Evolutionary conservation across 2,888 invertebrate species (phyloP).

Genomic region (Sphecodes monilicornis): DNA sequence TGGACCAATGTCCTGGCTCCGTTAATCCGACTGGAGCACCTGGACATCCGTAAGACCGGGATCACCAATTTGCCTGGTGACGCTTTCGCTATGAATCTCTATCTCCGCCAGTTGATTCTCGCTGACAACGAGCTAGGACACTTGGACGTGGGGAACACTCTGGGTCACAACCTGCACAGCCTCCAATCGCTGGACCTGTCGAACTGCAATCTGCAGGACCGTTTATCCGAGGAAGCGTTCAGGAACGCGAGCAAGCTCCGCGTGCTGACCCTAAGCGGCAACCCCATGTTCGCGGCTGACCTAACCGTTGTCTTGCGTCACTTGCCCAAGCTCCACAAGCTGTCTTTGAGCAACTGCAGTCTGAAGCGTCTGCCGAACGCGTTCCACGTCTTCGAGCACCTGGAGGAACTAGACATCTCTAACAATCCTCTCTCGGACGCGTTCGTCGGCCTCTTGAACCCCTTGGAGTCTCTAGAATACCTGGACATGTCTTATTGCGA

Average conservation of each 20-base stretch:
- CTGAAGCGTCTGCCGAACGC: constrained; percentile 88
- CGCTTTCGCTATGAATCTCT: constrained; percentile 88
- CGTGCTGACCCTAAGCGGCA: constrained; percentile 88
- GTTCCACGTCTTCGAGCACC: constrained; percentile 88
- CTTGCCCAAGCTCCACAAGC: constrained; percentile 87
- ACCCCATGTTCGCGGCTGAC: constrained; percentile 89
- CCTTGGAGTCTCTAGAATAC: constrained; percentile 88
- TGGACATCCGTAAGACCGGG: constrained; percentile 88
- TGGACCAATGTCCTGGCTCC: constrained; percentile 88
- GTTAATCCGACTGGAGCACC: constrained; percentile 87
- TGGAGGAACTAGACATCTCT: constrained; percentile 89
- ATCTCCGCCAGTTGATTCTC: constrained; percentile 87
- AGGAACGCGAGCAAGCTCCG: constrained; percentile 88
- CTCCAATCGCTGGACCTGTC: constrained; percentile 89
- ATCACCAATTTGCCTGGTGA: constrained; percentile 88
- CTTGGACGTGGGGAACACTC: constrained; percentile 88
- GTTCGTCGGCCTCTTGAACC: constrained; percentile 88
- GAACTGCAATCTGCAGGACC: constrained; percentile 88
- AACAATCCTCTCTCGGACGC: constrained; percentile 89
- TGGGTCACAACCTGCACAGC: constrained; percentile 88
- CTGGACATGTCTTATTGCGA: constrained; percentile 91
- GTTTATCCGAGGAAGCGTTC: constrained; percentile 89
- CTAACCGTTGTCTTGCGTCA: constrained; percentile 88
- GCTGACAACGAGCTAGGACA: constrained; percentile 89
- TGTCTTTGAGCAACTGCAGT: constrained; percentile 89